These are phyloP conservation scores for chimpanzee (Pan troglodytes) DNA, from an alignment of 2,113 vertebrate species.

Conservation along the genomic window DNA sequence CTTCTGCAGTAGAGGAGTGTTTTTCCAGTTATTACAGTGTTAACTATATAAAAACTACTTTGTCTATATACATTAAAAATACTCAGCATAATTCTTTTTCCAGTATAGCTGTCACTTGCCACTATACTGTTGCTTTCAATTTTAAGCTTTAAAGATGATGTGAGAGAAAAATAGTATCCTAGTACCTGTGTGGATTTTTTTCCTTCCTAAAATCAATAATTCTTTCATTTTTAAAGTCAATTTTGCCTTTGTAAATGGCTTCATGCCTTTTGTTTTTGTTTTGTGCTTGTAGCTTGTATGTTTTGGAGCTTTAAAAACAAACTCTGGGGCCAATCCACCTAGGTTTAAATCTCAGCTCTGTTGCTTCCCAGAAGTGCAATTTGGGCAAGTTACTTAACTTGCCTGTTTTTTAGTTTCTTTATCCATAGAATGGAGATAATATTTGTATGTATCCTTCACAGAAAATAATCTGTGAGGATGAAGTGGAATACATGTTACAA, in stretches of 20 bases:
- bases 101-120: neutral
- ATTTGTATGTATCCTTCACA: neutral
- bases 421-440: neutral
- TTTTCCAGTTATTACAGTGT: neutral
- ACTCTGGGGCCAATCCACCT: neutral
- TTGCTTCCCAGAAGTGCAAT: neutral
- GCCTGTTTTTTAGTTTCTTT: neutral
- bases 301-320: slow-evolving; percentile 21
- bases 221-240: neutral
- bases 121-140: neutral
- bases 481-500: neutral
- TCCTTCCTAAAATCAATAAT: neutral
- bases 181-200: neutral
- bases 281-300: neutral
- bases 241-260: neutral
- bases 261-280: slow-evolving; percentile 25
- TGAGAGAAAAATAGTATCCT: neutral
- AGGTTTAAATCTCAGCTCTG: neutral
- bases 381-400: neutral
- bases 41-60: neutral
- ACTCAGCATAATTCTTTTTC: neutral
- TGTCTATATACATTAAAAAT: neutral
- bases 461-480: neutral
- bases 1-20: neutral
- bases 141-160: neutral